Percentiles rank a stretch among this genome's conserved stretches.
phyloP scores from a whole-genome alignment of 2,888 invertebrate genomes.

The Noctua fimbriata region DNA sequence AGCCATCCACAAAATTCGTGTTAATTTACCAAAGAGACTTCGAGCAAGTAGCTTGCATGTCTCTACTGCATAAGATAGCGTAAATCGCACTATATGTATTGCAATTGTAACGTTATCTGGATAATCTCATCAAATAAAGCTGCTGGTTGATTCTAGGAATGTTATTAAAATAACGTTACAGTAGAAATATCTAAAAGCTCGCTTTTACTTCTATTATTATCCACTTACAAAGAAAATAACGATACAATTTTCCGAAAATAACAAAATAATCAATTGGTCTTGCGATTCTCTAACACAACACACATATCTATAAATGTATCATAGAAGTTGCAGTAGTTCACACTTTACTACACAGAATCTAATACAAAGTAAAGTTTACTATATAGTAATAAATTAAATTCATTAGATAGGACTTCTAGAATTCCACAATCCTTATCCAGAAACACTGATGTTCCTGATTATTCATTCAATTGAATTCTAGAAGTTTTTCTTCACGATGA shows the following conservation, averaged over 20 bases:
- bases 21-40: too few relatives aligned
- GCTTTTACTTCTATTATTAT: not conserved
- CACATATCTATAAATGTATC: constrained; percentile 1
- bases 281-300: not conserved
- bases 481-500: not conserved
- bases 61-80: too few relatives aligned
- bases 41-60: too few relatives aligned
- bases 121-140: constrained; percentile 1
- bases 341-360: constrained; percentile 8
- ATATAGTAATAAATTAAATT: constrained; percentile 16
- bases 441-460: not conserved
- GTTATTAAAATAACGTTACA: not conserved
- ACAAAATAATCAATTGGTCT: not conserved
- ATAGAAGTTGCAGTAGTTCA: constrained; percentile 9
- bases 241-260: constrained; percentile 6
- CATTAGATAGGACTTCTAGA: constrained; percentile 23
- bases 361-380: constrained; percentile 36
- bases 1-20: not conserved
- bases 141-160: constrained; percentile 2
- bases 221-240: not conserved
- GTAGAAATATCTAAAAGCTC: not conserved
- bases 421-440: not conserved
- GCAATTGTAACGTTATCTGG: not conserved
- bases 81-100: not conserved
- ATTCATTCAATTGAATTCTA: not conserved